Base-by-base conservation (phyloP, 1,140 invertebrate genomes). In the Zaprionus vittiger region DNA sequence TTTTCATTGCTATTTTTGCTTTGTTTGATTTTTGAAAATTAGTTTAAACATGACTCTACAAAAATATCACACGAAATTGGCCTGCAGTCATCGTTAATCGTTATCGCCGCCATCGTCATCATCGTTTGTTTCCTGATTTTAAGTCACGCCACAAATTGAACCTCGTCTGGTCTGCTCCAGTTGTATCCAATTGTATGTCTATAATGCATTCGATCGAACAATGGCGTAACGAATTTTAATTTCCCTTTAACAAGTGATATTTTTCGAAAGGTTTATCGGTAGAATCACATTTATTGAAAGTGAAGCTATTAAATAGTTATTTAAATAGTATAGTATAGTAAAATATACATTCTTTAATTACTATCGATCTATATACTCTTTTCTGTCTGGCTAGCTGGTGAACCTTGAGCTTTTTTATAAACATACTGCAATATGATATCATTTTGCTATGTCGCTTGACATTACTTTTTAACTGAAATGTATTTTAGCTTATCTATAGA, bases 61-160 rank as follows among this genome's bases (percentile, higher is more conserved):
- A 73, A 77, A 61, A 41, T 38, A 52, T 7, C 41, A 26, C 47
- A 63, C 28, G 17, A 37, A 41, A 71, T 65, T 65, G 17, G 73
- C 73, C 63, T 49, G 66, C 59, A 70, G 41, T 75, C 41, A 60
- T 74, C 26, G 60, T 52, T 47, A 56, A 44, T 68, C 47, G 65
- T 59, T 54, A 65, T 47, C 38, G 68, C 14, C 28, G 55, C 54
- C 17, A 31, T 49, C 4, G 17, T 63, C 34, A 61, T 47, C 59
- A 38, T 31, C 9, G 44, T 63, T 24, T 34, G 34, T 54, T 63
- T 62, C 77, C 62, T 57, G 62, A 54, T 71, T 67, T 31, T 63
- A 52, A 79, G 73, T 79, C 68, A 79, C 63, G 77, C 59, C 24
- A 76, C n/a, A 65, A 20, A 64, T 73, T 20, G 20, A 20, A 68